phyloP scores from a whole-genome alignment of 1,140 invertebrate genomes.

The Atta texana region DNA sequence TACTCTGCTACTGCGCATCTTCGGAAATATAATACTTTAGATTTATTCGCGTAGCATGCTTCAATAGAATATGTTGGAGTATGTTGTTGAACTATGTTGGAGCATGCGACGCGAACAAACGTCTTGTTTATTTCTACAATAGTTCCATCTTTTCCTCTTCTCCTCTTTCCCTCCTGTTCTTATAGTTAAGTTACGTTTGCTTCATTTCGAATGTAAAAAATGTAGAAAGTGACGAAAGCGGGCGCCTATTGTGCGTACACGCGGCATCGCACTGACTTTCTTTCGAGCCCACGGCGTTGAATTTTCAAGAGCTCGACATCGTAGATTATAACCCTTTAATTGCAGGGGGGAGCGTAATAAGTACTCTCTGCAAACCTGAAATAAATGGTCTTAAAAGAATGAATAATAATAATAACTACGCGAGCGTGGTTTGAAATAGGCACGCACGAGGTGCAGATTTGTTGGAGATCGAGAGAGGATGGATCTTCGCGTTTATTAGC shows the following conservation, averaged over 20 bases:
- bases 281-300: slow-evolving; percentile 27
- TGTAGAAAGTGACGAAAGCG: slow-evolving; percentile 26
- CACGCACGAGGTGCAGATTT: background rate
- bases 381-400: slow-evolving; percentile 33
- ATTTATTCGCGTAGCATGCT: too few relatives aligned
- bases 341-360: slow-evolving; percentile 9
- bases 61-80: too few relatives aligned
- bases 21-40: too few relatives aligned
- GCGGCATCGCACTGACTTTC: background rate
- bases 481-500: background rate
- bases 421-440: background rate
- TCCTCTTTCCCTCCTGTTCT: background rate
- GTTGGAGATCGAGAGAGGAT: background rate
- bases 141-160: background rate
- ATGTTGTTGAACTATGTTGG: too few relatives aligned
- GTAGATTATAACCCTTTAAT: slow-evolving; percentile 45
- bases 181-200: background rate
- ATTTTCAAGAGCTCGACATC: slow-evolving; percentile 29
- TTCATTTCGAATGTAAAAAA: background rate
- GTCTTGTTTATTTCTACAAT: background rate
- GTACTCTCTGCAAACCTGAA: slow-evolving; percentile 28
- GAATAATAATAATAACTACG: slow-evolving; percentile 24
- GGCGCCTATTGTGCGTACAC: background rate
- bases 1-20: too few relatives aligned
- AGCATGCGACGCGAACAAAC: too few relatives aligned